Conservation (phyloP, 2,888 invertebrate genomes). For the Tetragonisca angustula region DNA sequence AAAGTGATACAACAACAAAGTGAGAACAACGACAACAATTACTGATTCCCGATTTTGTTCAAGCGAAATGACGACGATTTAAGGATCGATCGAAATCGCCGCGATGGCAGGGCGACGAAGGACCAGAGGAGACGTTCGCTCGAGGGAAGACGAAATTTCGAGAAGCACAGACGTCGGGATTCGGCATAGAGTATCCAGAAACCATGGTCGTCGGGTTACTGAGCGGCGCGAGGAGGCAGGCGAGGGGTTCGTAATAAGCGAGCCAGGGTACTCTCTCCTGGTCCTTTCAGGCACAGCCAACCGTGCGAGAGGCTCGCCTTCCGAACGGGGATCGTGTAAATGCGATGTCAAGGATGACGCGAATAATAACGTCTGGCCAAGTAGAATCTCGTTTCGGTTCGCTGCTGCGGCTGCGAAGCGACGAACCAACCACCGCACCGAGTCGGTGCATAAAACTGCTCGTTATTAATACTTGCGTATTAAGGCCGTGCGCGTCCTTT, state of each 20-base stretch:
- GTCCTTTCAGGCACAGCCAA: constrained; percentile 60
- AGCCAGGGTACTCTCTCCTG: constrained; percentile 13
- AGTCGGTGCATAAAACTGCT: constrained; percentile 34
- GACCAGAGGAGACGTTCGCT: neutral
- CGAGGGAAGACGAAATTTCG: neutral
- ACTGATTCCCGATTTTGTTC: neutral
- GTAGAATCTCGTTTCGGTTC: constrained; percentile 40
- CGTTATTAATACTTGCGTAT: constrained; percentile 49
- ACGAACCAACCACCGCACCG: constrained; percentile 29
- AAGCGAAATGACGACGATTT: neutral
- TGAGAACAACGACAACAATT: no score
- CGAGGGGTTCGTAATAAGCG: constrained; percentile 53
- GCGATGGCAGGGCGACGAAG: no score
- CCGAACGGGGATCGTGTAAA: constrained; percentile 53
- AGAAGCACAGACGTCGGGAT: neutral
- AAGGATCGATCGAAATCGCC: no score
- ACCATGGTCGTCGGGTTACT: neutral
- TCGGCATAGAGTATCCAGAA: no score
- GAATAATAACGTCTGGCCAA: constrained; percentile 55
- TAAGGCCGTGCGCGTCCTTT: constrained; percentile 34
- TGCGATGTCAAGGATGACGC: constrained; percentile 46
- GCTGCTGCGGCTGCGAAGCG: neutral
- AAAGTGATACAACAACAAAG: no score
- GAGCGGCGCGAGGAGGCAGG: neutral
- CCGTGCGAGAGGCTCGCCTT: constrained; percentile 24